Base-by-base conservation (phyloP, 2,888 invertebrate genomes). In the Zele albiditarsus region DNA sequence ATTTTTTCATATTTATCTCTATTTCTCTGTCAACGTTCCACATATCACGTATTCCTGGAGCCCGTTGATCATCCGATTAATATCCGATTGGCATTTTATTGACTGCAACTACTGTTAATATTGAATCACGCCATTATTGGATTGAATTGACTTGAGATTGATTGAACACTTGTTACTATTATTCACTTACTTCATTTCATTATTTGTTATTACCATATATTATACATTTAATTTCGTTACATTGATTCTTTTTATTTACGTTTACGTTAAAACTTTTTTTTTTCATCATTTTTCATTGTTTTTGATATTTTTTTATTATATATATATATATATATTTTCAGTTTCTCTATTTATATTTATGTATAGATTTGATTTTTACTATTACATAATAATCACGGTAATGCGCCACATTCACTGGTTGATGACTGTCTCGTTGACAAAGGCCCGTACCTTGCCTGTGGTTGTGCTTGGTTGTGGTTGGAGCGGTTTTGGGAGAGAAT, bases 401-500 rank as follows among this genome's bases (percentile, higher is more conserved):
- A 87, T 88, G 87, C 86, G 87, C 85, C 87, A 85, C 86, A 85
- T 85, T 87, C 85, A 88, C 85, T 86, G 85, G 84, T 87, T 86
- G 81, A 86, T 86, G 86, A 87, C 82, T 87, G 86, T 87, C 87
- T 87, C 85, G 86, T 88, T 85, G 85, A 83, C 84, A 86, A 88
- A 88, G 87, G 87, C 85, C 86, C 84, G 85, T 86, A 89, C 86
- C 85, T 88, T 88, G 89, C 88, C 88, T 89, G 88, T 88, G 87
- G 86, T 88, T 88, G 88, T 89, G 88, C 88, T 89, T 89, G 89
- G 89, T 89, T 88, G 88, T 89, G 89, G 89, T 89, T 88, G 87
- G 87, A 87, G 87, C 87, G 88, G 88, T 88, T 88, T 87, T 87
- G 88, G 88, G 87, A 87, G 86, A 88, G 85, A 87, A 87, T 87